Evolutionary conservation across 2,797 vertebrate species (phyloP).

Genomic region (Rousettus madagascariensis): DNA sequence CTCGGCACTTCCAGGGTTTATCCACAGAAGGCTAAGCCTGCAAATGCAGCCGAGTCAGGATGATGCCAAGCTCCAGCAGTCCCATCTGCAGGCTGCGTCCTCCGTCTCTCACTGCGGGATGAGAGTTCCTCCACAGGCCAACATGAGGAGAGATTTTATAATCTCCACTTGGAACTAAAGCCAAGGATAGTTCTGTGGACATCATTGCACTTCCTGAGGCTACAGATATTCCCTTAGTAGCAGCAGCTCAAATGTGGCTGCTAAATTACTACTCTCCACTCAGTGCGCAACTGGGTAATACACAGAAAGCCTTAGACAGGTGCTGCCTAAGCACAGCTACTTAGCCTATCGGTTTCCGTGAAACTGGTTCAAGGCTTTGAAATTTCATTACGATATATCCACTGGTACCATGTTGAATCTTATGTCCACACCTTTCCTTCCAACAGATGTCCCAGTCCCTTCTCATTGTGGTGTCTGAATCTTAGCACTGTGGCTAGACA

Average conservation of each 20-base stretch:
- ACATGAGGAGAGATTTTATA: background rate
- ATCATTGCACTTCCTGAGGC: background rate
- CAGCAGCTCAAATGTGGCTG: background rate
- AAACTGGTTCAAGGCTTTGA: conserved; percentile 25
- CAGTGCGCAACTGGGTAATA: background rate
- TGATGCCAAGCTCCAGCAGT: background rate
- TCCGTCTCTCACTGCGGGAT: background rate
- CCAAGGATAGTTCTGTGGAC: background rate
- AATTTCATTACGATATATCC: background rate
- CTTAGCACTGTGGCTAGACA: background rate
- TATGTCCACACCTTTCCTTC: background rate
- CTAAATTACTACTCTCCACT: background rate
- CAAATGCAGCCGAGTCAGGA: background rate
- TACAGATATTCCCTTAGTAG: background rate
- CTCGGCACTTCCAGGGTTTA: background rate
- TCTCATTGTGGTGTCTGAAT: background rate
- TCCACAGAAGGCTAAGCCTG: background rate
- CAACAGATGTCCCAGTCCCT: background rate
- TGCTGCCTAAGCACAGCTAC: background rate
- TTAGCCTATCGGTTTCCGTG: background rate
- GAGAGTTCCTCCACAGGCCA: background rate
- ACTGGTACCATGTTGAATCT: background rate
- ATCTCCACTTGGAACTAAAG: background rate
- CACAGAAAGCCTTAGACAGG: background rate
- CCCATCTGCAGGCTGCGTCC: background rate